These are phyloP conservation scores for Caenorhabditis remanei DNA, from an alignment of 1,140 invertebrate genomes.

Conservation along the genomic window DNA sequence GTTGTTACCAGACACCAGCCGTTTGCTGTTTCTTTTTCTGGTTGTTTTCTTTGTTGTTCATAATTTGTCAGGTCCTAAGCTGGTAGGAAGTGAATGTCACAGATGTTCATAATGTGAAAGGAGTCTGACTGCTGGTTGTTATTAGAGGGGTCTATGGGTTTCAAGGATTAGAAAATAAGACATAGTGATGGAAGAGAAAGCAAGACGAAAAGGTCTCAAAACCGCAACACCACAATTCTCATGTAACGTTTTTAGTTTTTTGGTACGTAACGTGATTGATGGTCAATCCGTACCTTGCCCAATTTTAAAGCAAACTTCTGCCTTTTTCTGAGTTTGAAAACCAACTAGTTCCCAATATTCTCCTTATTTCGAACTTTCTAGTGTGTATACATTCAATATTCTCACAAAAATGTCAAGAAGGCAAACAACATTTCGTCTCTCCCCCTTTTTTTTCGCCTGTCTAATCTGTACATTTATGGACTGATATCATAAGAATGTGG, in stretches of 20 bases:
- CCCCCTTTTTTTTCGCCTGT: neutral
- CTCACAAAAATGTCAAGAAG: constrained; percentile 10
- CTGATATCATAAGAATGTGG: constrained; percentile 52
- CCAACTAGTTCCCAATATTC: neutral
- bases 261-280: too few species aligned
- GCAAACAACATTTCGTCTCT: constrained; percentile 28
- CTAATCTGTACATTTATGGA: constrained; percentile 42
- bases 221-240: neutral
- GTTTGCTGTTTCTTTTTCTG: neutral
- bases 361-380: neutral
- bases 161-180: neutral
- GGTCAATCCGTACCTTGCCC: neutral
- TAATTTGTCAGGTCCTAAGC: constrained; percentile 17
- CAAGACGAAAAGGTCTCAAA: neutral
- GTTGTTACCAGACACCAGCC: neutral
- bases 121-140: neutral
- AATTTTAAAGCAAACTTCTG: too few species aligned
- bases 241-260: neutral
- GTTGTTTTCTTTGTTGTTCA: neutral
- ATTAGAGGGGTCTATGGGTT: neutral
- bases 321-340: neutral
- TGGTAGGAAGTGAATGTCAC: constrained; percentile 9
- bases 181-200: neutral
- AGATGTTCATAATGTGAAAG: neutral
- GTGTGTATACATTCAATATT: neutral